Conservation (phyloP, 2,797 vertebrate species). For the Propithecus deckenii region DNA sequence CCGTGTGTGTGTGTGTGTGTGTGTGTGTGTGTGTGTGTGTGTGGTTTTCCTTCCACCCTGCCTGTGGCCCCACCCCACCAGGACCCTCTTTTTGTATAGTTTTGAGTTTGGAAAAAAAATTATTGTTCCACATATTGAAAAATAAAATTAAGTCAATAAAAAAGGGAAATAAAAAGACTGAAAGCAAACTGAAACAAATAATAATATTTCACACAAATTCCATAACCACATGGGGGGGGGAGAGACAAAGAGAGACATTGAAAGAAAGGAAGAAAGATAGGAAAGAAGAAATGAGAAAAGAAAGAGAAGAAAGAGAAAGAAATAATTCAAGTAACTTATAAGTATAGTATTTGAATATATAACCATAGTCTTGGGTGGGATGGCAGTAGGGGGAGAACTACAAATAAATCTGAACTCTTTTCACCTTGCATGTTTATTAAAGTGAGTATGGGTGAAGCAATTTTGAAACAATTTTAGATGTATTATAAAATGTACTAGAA, state of each 20-base stretch:
- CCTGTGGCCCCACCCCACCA: neutral
- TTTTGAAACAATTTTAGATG: neutral
- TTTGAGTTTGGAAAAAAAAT: neutral
- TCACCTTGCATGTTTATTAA: neutral
- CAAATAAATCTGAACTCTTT: neutral
- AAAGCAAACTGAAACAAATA: neutral
- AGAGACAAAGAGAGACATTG: neutral
- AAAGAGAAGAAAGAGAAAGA: neutral
- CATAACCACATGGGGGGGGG: neutral
- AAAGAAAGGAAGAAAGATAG: rapidly evolving
- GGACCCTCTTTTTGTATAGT: neutral
- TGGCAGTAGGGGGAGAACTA: neutral
- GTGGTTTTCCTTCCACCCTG: neutral
- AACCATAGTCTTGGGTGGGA: neutral
- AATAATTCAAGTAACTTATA: neutral
- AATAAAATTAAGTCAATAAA: neutral
- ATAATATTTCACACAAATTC: neutral
- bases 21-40: too few relatives aligned
- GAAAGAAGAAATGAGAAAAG: too few relatives aligned
- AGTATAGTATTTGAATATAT: neutral
- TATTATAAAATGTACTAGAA: neutral
- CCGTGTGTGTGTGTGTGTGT: neutral
- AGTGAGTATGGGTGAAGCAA: neutral
- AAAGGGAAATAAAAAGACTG: neutral
- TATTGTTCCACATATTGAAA: neutral